Conservation (phyloP, 1,140 invertebrate species). For the Platyscapa corneri region DNA sequence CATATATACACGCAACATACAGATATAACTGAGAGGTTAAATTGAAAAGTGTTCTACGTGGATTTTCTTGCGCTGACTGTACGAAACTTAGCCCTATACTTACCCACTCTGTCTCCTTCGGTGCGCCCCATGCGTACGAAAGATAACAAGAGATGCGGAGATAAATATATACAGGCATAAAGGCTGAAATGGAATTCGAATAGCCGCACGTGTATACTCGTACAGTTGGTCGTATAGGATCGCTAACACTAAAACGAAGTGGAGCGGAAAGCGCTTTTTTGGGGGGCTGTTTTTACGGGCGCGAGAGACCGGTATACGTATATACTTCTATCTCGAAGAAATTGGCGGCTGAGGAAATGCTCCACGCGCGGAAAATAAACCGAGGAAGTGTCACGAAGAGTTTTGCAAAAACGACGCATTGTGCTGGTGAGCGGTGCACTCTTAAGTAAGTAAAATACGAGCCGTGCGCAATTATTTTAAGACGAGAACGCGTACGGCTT, state of each 20-base stretch:
- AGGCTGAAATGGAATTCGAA: not conserved
- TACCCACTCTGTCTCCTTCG: not conserved
- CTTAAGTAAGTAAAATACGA: slow-evolving; percentile 22
- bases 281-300: not conserved
- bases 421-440: no score
- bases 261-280: not conserved
- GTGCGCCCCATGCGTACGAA: slow-evolving; percentile 1
- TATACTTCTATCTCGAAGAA: not conserved
- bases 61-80: not conserved
- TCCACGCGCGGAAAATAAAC: not conserved
- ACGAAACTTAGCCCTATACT: not conserved
- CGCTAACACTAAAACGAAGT: not conserved
- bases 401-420: not conserved
- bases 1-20: not conserved
- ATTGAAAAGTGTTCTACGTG: not conserved
- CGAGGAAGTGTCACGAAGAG: not conserved
- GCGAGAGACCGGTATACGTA: no score
- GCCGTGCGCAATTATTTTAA: slow-evolving; percentile 7
- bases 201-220: not conserved
- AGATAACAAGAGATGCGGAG: slow-evolving; percentile 31
- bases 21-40: not conserved
- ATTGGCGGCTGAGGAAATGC: not conserved
- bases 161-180: not conserved
- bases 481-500: not conserved
- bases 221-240: not conserved